Conservation (phyloP, 2,113 vertebrate species). For the Acanthochromis polyacanthus region DNA sequence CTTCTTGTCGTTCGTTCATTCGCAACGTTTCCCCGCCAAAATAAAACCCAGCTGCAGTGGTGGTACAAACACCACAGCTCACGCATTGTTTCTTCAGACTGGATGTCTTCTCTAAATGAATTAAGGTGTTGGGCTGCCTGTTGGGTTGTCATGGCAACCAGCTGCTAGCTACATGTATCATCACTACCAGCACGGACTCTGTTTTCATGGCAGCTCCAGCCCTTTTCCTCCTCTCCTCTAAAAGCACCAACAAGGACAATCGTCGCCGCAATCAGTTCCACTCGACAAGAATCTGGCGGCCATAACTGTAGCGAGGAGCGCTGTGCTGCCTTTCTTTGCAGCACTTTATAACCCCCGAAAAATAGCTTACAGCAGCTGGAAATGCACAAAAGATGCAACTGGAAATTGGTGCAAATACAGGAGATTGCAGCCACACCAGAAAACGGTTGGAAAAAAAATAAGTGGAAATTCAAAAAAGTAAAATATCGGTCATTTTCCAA, state of each 20-base stretch:
- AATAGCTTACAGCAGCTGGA: slow-evolving; percentile 7
- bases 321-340: slow-evolving; percentile 24
- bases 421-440: no score
- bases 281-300: slow-evolving; percentile 22
- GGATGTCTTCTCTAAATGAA: slow-evolving; percentile 7
- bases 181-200: neutral
- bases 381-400: neutral
- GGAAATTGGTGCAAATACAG: neutral
- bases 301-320: slow-evolving; percentile 15
- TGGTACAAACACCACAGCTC: neutral
- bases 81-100: neutral
- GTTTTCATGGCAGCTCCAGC: no score
- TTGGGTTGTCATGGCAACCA: slow-evolving; percentile 44
- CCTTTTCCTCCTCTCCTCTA: no score
- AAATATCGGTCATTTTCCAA: no score
- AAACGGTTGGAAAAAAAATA: no score
- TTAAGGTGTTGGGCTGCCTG: slow-evolving; percentile 30
- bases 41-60: neutral
- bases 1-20: neutral
- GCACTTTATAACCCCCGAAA: slow-evolving; percentile 11
- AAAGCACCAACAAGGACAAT: slow-evolving; percentile 4
- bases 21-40: neutral
- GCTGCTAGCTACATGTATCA: neutral
- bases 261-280: slow-evolving; percentile 44
- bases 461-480: no score